phyloP scores from a whole-genome alignment of 1,140 invertebrate genomes.

The Neodiprion virginianus region DNA sequence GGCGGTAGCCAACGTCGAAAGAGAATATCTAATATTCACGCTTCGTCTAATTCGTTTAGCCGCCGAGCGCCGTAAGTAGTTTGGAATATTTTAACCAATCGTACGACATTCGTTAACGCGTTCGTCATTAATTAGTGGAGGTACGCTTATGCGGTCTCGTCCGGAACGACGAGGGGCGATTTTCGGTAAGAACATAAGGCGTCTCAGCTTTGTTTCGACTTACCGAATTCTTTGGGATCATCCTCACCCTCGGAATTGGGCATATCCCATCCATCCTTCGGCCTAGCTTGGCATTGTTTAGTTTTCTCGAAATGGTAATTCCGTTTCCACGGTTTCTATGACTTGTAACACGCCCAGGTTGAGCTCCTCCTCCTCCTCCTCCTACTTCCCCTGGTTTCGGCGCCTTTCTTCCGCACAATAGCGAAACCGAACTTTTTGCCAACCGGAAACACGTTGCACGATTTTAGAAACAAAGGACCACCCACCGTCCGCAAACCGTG shows the following conservation, averaged over 20 bases:
- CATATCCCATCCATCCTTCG: too few species aligned
- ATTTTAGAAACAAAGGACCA: slow-evolving; percentile 3
- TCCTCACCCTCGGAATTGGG: too few species aligned
- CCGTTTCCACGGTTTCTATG: slow-evolving; percentile 7
- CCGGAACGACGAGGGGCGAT: too few species aligned
- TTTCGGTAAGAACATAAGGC: too few species aligned
- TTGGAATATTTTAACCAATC: slow-evolving; percentile 2
- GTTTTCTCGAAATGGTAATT: neutral
- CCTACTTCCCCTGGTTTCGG: neutral
- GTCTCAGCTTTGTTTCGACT: too few species aligned
- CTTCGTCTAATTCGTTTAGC: neutral
- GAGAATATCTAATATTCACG: slow-evolving; percentile 4
- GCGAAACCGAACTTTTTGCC: neutral
- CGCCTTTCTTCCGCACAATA: neutral
- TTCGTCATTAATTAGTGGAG: neutral
- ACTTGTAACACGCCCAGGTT: neutral
- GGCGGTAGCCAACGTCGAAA: neutral
- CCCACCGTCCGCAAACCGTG: neutral
- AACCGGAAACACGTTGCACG: neutral
- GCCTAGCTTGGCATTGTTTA: too few species aligned
- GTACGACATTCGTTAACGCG: slow-evolving; percentile 4
- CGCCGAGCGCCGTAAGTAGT: neutral
- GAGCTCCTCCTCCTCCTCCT: neutral
- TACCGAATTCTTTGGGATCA: too few species aligned
- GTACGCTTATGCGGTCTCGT: too few species aligned